phyloP scores from a whole-genome alignment of 2,113 vertebrate genomes.

The Xenopus borealis region DNA sequence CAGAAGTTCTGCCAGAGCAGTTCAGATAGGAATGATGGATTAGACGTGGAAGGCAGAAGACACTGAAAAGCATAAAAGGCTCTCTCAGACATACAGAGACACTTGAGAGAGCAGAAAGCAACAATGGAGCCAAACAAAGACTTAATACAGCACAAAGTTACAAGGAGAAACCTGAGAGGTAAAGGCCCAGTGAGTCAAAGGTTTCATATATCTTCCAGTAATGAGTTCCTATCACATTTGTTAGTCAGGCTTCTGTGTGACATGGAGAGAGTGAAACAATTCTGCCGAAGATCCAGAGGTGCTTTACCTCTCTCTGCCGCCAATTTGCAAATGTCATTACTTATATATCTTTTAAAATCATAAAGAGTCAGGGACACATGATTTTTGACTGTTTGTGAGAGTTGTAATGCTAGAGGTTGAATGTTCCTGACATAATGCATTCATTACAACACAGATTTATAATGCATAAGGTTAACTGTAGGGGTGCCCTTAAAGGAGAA shows the following conservation, averaged over 20 bases:
- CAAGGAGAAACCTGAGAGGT: slow-evolving; percentile 16
- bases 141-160: slow-evolving; percentile 1
- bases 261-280: neutral
- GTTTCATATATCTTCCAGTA: neutral
- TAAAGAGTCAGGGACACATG: too few species aligned
- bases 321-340: too few species aligned
- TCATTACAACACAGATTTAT: too few species aligned
- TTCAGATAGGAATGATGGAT: slow-evolving; percentile 4
- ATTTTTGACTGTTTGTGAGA: too few species aligned
- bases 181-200: slow-evolving; percentile 6
- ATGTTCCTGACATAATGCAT: too few species aligned
- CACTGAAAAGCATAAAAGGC: slow-evolving; percentile 1
- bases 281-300: neutral
- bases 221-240: neutral
- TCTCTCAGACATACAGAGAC: neutral
- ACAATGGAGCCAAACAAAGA: slow-evolving; percentile 4
- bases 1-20: neutral
- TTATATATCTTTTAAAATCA: too few species aligned
- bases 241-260: neutral
- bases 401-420: too few species aligned
- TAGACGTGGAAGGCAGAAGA: neutral
- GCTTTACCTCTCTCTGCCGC: neutral
- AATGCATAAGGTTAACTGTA: too few species aligned
- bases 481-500: too few species aligned
- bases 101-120: neutral